Conservation (phyloP, 2,888 invertebrate species). For the Noctua comes region DNA sequence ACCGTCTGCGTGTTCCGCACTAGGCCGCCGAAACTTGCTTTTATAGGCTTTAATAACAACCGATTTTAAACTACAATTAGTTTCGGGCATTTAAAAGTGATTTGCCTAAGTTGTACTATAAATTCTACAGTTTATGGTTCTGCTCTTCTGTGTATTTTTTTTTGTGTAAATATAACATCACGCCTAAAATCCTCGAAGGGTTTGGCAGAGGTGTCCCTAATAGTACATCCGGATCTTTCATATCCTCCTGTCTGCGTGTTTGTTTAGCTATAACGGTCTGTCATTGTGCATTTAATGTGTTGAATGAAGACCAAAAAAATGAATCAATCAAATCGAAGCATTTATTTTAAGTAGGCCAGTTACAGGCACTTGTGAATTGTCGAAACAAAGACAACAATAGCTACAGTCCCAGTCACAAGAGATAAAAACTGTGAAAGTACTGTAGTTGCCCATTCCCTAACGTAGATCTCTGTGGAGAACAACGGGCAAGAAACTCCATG, state of each 20-base stretch:
- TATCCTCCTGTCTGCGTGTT: not conserved
- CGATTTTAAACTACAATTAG: not conserved
- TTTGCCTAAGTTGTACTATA: not conserved
- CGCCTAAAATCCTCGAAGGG: no score
- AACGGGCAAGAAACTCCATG: no score
- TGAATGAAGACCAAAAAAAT: no score
- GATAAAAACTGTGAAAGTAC: no score
- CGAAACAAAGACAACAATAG: no score
- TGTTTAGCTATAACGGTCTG: not conserved
- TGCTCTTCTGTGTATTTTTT: not conserved
- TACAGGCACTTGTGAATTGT: no score
- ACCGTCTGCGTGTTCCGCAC: conserved; percentile 12
- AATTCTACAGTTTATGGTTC: not conserved
- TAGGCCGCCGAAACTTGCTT: not conserved
- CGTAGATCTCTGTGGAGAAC: no score
- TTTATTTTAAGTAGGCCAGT: no score
- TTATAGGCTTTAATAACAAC: conserved; percentile 17
- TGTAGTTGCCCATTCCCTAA: no score
- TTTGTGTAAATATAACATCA: not conserved
- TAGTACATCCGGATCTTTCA: not conserved
- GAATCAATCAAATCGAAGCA: no score
- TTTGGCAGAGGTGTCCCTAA: not conserved
- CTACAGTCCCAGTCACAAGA: no score
- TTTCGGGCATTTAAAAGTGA: not conserved
- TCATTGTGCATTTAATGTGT: not conserved